Evolutionary conservation across 2,888 invertebrate genomes (phyloP).

Genomic region (Cephalotes varians): DNA sequence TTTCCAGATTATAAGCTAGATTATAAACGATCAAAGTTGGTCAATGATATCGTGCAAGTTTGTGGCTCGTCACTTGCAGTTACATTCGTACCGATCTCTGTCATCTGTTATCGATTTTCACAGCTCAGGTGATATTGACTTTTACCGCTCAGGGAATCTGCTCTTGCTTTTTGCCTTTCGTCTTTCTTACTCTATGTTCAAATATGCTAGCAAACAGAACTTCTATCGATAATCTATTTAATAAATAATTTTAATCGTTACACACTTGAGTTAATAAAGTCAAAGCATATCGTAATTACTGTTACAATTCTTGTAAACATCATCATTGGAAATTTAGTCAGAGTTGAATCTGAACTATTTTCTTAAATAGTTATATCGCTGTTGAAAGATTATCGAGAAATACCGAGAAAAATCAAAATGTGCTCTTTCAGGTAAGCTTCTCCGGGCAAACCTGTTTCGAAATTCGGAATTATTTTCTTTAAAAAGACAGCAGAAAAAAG

Average conservation of each 20-base stretch:
- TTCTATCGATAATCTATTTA: background rate
- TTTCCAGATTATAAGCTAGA: background rate
- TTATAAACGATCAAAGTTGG: slow-evolving; percentile 5
- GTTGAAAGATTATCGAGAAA: too few relatives aligned
- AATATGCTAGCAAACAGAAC: background rate
- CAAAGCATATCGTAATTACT: background rate
- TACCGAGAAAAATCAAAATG: too few relatives aligned
- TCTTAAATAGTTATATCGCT: too few relatives aligned
- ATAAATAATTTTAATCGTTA: background rate
- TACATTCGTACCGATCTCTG: background rate
- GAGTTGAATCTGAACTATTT: background rate
- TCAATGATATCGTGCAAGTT: background rate
- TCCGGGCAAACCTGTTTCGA: too few relatives aligned
- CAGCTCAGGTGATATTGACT: background rate
- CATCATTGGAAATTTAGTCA: background rate
- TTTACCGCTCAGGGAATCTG: background rate
- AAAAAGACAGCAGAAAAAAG: too few relatives aligned
- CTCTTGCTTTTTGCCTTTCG: background rate
- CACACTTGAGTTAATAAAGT: background rate
- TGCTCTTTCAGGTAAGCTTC: too few relatives aligned
- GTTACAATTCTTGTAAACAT: background rate
- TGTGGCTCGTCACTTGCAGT: background rate
- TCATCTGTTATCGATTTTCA: background rate
- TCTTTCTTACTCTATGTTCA: background rate
- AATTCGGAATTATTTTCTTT: too few relatives aligned